These are phyloP conservation scores for Microcebus tavaratra DNA, from an alignment of 2,113 vertebrate species.

Conservation along the genomic window DNA sequence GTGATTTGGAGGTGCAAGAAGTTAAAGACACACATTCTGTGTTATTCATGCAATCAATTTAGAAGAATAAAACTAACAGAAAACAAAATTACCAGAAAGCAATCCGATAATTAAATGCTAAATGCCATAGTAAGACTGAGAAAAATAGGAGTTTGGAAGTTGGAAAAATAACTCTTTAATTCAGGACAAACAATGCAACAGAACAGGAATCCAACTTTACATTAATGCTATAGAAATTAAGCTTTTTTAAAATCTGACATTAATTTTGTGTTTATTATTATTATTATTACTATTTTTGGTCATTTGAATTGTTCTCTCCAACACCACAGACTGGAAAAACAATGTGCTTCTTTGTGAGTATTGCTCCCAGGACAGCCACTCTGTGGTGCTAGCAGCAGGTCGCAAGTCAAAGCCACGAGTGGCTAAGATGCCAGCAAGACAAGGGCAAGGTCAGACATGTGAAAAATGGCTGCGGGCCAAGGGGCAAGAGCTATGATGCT, in stretches of 20 bases:
- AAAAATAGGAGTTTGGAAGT: neutral
- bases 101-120: neutral
- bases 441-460: constrained; percentile 12
- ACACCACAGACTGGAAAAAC: neutral
- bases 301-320: constrained; percentile 27
- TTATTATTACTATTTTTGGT: neutral
- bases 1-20: neutral
- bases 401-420: neutral
- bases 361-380: neutral
- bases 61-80: neutral
- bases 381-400: neutral
- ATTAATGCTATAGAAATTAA: neutral
- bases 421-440: neutral
- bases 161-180: neutral
- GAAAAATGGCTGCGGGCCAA: neutral
- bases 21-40: neutral
- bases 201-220: neutral
- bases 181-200: neutral
- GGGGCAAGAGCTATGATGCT: neutral
- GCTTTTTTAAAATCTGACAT: neutral
- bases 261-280: neutral
- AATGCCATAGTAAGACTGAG: neutral
- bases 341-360: neutral
- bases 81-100: neutral
- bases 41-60: neutral